Percentiles rank a stretch among this genome's conserved stretches.
Conservation (phyloP, 2,888 invertebrate genomes). For the Zygogramma bicolorata region DNA sequence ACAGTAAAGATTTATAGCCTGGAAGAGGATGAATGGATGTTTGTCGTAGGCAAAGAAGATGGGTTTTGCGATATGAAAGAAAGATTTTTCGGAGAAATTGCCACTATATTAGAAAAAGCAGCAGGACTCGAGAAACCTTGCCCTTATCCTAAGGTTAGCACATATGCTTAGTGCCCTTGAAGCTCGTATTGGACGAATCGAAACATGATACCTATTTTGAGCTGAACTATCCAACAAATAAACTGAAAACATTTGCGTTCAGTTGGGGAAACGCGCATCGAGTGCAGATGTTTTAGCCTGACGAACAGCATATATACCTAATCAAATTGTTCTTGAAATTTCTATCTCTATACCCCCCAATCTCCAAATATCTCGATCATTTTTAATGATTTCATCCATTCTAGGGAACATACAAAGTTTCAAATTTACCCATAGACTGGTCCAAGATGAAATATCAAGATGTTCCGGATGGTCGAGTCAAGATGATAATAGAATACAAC, state of each 20-base stretch:
- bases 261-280: too few relatives aligned
- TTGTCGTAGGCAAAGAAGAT: constrained; percentile 43
- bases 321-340: too few relatives aligned
- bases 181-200: too few relatives aligned
- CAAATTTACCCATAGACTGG: constrained; percentile 48
- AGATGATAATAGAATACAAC: constrained; percentile 37
- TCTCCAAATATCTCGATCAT: too few relatives aligned
- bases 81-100: constrained; percentile 50
- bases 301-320: too few relatives aligned
- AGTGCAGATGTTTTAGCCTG: too few relatives aligned
- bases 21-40: constrained; percentile 46
- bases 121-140: constrained; percentile 49
- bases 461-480: constrained; percentile 46
- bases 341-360: too few relatives aligned
- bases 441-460: constrained; percentile 45
- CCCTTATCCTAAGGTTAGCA: constrained; percentile 48
- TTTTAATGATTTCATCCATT: constrained; percentile 29
- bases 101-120: constrained; percentile 45
- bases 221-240: too few relatives aligned
- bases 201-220: too few relatives aligned
- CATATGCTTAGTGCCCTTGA: too few relatives aligned
- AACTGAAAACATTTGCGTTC: too few relatives aligned
- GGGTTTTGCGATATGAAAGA: constrained; percentile 40
- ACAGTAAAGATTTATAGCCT: constrained; percentile 38
- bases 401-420: constrained; percentile 50